Conservation (phyloP, 2,888 invertebrate genomes). For the Tanaodytes sp. region DNA sequence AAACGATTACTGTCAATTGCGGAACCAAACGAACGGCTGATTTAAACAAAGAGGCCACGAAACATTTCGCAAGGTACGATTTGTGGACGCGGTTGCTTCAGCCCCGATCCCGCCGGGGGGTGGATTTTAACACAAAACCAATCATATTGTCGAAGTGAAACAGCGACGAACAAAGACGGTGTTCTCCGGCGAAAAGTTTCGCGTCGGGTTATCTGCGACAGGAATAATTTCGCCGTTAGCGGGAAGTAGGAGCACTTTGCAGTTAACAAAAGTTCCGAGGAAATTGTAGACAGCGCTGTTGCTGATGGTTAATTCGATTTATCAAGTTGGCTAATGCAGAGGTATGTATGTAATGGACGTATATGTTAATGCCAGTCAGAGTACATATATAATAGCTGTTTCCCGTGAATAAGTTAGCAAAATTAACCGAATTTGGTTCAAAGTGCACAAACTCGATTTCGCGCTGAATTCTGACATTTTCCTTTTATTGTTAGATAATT, state of each 20-base stretch:
- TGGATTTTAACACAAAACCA: constrained; percentile 14
- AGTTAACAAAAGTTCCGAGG: constrained; percentile 50
- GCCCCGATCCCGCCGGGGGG: too few relatives aligned
- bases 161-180: neutral
- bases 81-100: too few relatives aligned
- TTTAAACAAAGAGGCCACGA: too few relatives aligned
- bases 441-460: constrained; percentile 62
- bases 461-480: constrained; percentile 66
- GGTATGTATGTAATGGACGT: constrained; percentile 52
- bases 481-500: constrained; percentile 52
- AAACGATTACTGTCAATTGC: too few relatives aligned
- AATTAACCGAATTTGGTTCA: constrained; percentile 48
- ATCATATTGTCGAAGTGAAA: constrained; percentile 18
- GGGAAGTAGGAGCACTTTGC: constrained; percentile 52
- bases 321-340: constrained; percentile 54
- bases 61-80: too few relatives aligned
- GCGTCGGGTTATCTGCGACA: constrained; percentile 41
- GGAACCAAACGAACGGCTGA: too few relatives aligned
- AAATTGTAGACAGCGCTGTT: constrained; percentile 50
- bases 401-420: constrained; percentile 52
- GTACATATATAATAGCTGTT: constrained; percentile 53
- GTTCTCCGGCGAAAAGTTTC: constrained; percentile 27
- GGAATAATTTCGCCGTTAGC: constrained; percentile 51
- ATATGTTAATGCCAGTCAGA: constrained; percentile 48
- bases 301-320: constrained; percentile 54